These are phyloP conservation scores for Gallinago jamesoni DNA, from an alignment of 2,113 vertebrate species.

Conservation along the genomic window DNA sequence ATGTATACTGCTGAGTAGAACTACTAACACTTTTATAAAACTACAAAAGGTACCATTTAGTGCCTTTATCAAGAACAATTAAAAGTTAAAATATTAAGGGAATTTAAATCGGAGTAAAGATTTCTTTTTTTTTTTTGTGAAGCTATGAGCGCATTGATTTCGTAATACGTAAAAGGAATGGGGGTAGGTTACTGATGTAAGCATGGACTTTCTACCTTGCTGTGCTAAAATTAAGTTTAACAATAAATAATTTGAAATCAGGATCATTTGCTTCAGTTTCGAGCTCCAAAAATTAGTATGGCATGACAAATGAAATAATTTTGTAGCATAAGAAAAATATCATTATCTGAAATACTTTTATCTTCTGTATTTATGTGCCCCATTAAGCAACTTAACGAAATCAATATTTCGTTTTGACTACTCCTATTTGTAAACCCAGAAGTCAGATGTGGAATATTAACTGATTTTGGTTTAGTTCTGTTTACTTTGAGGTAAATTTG, in stretches of 20 bases:
- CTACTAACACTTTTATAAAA: neutral
- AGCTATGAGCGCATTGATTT: neutral
- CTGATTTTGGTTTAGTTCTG: neutral
- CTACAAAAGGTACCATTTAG: neutral
- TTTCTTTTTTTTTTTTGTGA: neutral
- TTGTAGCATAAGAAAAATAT: neutral
- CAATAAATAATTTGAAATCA: neutral
- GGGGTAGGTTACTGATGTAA: neutral
- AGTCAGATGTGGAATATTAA: neutral
- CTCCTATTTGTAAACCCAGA: neutral
- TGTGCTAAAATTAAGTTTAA: neutral
- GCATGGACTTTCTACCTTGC: neutral
- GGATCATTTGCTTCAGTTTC: neutral
- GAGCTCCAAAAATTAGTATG: neutral
- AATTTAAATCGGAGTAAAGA: neutral
- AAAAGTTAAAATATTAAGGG: neutral
- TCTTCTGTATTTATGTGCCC: conserved; percentile 11
- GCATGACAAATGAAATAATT: conserved; percentile 19
- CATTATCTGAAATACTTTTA: conserved; percentile 8
- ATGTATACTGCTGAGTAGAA: neutral
- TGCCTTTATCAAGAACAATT: neutral
- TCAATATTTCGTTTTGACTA: neutral
- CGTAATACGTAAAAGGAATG: neutral
- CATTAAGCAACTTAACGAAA: conserved; percentile 21
- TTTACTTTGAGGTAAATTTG: neutral